These are phyloP conservation scores for Hymenopus coronatus DNA, from an alignment of 2,888 invertebrate genomes.

Conservation along the genomic window DNA sequence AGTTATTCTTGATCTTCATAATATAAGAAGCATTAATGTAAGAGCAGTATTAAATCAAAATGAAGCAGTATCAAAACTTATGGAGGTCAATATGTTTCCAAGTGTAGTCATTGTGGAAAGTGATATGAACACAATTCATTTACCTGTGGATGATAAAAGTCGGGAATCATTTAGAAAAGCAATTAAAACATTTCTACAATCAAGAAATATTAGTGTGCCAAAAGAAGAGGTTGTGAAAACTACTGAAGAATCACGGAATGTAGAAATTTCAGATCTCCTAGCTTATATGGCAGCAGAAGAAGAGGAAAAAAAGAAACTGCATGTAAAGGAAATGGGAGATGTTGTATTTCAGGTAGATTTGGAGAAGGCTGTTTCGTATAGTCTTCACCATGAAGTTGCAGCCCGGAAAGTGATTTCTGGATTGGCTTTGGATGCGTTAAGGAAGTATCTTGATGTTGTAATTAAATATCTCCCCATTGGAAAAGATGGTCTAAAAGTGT, in stretches of 20 bases:
- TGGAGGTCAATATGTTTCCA: constrained; percentile 54
- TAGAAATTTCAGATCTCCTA: constrained; percentile 35
- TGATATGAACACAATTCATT: constrained; percentile 44
- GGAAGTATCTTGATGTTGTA: constrained; percentile 69
- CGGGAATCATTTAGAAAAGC: constrained; percentile 50
- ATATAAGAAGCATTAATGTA: constrained; percentile 55
- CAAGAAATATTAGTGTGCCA: constrained; percentile 31
- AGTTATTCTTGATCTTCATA: constrained; percentile 64
- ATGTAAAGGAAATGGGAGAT: constrained; percentile 51
- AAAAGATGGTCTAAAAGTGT: constrained; percentile 60
- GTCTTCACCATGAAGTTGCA: constrained; percentile 80
- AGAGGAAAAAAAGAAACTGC: constrained; percentile 36
- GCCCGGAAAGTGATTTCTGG: constrained; percentile 65
- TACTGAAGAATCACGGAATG: constrained; percentile 48
- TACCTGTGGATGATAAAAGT: constrained; percentile 49
- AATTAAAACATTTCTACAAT: constrained; percentile 42
- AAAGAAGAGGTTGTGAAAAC: constrained; percentile 34
- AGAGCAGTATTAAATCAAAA: constrained; percentile 57
- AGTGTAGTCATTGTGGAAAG: constrained; percentile 54
- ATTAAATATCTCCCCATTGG: constrained; percentile 77
- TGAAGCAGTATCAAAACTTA: constrained; percentile 51
- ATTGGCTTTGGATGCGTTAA: constrained; percentile 69
- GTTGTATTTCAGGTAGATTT: constrained; percentile 81
- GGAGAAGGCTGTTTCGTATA: constrained; percentile 80
- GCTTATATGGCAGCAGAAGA: constrained; percentile 29